A percentile compares a stretch with the other conserved stretches of the same genome.
Evolutionary conservation across 1,140 invertebrate genomes (phyloP).

Genomic region (Brachionus rotundiformis): DNA sequence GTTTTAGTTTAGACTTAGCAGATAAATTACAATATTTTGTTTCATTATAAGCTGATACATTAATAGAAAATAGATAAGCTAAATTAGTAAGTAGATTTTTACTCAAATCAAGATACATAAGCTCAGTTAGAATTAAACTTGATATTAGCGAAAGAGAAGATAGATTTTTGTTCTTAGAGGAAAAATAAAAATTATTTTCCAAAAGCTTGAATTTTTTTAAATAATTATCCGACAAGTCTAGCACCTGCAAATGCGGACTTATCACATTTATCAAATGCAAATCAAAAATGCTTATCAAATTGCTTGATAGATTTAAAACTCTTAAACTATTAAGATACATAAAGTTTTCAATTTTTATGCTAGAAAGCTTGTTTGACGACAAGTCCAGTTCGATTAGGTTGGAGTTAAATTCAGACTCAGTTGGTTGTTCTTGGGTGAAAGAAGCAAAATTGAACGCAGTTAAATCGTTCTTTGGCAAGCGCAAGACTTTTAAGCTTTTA

Average conservation of each 20-base stretch:
- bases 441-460: neutral
- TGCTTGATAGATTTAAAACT: neutral
- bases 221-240: slow-evolving; percentile 40
- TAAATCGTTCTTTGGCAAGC: neutral
- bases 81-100: neutral
- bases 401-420: neutral
- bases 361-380: slow-evolving; percentile 7
- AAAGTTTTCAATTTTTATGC: slow-evolving; percentile 5
- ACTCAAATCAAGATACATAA: slow-evolving; percentile 16
- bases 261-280: slow-evolving; percentile 15
- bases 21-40: slow-evolving; percentile 33
- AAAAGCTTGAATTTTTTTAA: slow-evolving; percentile 22
- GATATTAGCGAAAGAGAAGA: neutral
- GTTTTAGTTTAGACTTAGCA: slow-evolving; percentile 15
- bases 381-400: slow-evolving; percentile 26
- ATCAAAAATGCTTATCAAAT: neutral
- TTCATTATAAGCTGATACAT: neutral
- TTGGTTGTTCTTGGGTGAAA: neutral
- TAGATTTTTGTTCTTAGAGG: neutral
- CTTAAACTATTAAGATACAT: slow-evolving; percentile 37
- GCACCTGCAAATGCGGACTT: slow-evolving; percentile 20
- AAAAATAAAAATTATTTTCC: slow-evolving; percentile 25
- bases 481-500: neutral
- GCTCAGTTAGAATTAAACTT: slow-evolving; percentile 17
- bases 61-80: neutral